A percentile compares a stretch with the other conserved stretches of the same genome.
Conservation (phyloP, 2,113 vertebrate genomes). For the Chamaetylas fuelleborni region DNA sequence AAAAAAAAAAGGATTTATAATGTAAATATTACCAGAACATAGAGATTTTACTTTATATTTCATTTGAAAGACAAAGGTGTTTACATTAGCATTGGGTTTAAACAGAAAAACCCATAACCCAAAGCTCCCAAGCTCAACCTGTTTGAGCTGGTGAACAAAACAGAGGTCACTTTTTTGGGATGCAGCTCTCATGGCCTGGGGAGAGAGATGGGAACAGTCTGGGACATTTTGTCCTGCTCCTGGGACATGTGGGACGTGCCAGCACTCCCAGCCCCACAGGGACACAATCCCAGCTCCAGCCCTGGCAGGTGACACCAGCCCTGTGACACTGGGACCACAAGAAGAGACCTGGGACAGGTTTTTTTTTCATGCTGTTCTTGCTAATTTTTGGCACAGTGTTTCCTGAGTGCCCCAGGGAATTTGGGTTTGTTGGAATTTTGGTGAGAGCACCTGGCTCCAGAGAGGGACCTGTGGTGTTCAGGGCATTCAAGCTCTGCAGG, state of each 20-base stretch:
- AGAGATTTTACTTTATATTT: constrained; percentile 67
- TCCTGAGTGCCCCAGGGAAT: no score
- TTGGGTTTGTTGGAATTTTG: background rate
- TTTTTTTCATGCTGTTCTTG: background rate
- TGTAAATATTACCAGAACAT: constrained; percentile 67
- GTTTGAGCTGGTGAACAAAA: background rate
- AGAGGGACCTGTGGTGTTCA: background rate
- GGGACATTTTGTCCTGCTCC: background rate
- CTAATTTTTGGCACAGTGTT: accelerated
- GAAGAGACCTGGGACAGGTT: background rate
- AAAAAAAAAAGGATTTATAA: constrained; percentile 30
- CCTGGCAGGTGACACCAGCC: background rate
- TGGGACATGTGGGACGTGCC: background rate
- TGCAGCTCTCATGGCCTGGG: background rate
- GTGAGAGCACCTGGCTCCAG: background rate
- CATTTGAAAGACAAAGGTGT: constrained; percentile 32
- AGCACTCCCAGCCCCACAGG: background rate
- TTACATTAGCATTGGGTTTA: constrained; percentile 39
- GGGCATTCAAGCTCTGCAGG: background rate
- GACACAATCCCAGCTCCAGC: background rate
- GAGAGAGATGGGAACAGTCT: background rate
- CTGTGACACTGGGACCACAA: background rate
- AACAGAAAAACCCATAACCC: constrained; percentile 14
- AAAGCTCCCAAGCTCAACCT: constrained; percentile 8
- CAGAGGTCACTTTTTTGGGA: background rate